Evolutionary conservation across 1,140 invertebrate species (phyloP), one percentile per base, ranked within the genome.

Genomic region (Radopholus similis): DNA sequence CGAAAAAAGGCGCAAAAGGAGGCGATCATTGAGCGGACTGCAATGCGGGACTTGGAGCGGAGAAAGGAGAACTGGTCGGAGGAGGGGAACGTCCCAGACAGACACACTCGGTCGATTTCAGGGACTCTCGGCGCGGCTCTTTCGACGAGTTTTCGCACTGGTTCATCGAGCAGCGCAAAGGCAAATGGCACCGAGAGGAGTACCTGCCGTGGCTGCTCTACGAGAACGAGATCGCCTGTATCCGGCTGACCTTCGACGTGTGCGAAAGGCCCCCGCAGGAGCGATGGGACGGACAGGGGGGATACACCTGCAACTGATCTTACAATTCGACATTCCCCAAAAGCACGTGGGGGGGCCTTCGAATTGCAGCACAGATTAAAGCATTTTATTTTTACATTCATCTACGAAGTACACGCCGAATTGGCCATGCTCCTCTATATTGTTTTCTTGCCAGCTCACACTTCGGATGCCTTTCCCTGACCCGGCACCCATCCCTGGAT

Each of bases 131-230:
- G n/a, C n/a, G n/a, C n/a, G n/a, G n/a, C n/a, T n/a, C n/a, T 64
- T 42, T 28, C 6, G 18, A 35, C 18, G 40, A 62, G 32, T 32
- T 62, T 62, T 30, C 28, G 30, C 15, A 37, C 13, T 66, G 47
- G 49, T 34, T 23, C 18, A 32, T 66, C 35, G 30, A 66, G 30
- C 37, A 75, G 32, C 70, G 73, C 18, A 55, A 73, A 2, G 30
- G 54, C 3, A 76, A 64, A 32, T 76, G 74, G 59, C 59, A 62
- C 67, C 82, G 74, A 68, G 76, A 82, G 30, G 79, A 81, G 54
- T 81, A 81, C 49, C 64, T 81, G 23, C 79, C 79, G 0, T 81
- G 79, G 79, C 67, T 81, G 4, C 66, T 83, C 21, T 81, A 83
- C 42, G 78, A 83, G 56, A 83, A 81, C 55, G 78, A 83, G 66